A percentile compares a stretch with the other conserved stretches of the same genome.
phyloP scores from a whole-genome alignment of 2,797 vertebrate species.

The Syngnathus rostellatus region DNA sequence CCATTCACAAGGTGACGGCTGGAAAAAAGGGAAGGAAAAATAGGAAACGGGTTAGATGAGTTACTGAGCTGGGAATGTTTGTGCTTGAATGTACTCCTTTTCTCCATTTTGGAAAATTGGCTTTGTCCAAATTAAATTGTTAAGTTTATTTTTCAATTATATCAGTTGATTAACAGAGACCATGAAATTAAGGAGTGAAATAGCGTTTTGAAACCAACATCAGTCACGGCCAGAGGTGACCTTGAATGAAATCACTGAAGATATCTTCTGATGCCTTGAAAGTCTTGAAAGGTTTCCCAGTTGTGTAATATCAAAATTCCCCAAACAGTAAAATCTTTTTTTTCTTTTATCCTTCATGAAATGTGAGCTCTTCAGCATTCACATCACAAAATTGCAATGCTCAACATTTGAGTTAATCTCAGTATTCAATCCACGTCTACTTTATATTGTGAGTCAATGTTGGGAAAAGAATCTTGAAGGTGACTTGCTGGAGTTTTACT shows the following conservation, averaged over 20 bases:
- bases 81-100: neutral
- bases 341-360: neutral
- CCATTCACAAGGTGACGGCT: slow-evolving; percentile 99
- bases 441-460: neutral
- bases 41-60: neutral
- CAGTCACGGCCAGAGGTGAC: neutral
- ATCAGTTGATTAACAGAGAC: neutral
- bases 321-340: neutral
- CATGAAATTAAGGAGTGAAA: neutral
- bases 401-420: neutral
- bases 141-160: neutral
- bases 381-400: neutral
- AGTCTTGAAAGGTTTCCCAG: neutral
- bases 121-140: neutral
- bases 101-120: neutral
- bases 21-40: slow-evolving; percentile 22
- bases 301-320: neutral
- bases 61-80: neutral
- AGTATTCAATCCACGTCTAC: neutral
- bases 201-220: neutral
- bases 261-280: neutral
- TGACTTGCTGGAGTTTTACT: neutral
- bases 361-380: neutral
- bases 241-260: neutral
- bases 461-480: neutral